Conservation (phyloP, 2,888 invertebrate genomes). For the Lottia gigantea region DNA sequence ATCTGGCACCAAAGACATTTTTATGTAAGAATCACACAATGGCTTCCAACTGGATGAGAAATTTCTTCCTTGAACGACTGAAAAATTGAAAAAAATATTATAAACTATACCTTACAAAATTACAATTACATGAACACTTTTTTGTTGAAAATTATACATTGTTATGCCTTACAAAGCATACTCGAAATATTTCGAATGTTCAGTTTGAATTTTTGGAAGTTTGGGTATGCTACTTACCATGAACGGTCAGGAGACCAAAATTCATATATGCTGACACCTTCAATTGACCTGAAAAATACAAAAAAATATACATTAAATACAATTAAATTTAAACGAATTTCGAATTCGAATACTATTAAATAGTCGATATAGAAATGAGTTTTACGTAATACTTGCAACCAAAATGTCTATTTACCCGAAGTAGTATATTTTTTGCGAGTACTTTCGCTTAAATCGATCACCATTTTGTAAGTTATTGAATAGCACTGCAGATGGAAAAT, state of each 20-base stretch:
- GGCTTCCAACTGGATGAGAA: slow-evolving; percentile 51
- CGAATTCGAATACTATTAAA: too few species aligned
- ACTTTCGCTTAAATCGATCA: background rate
- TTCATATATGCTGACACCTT: slow-evolving; percentile 61
- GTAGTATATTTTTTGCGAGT: background rate
- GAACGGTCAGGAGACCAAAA: slow-evolving; percentile 61
- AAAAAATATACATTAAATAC: background rate
- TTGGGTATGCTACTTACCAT: slow-evolving; percentile 50
- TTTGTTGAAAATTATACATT: too few species aligned
- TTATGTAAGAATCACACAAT: slow-evolving; percentile 55
- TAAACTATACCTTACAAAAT: background rate
- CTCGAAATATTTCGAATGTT: too few species aligned
- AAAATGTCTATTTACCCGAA: background rate
- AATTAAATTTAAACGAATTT: too few species aligned
- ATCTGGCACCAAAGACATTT: slow-evolving; percentile 62
- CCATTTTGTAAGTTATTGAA: background rate
- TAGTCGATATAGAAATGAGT: too few species aligned
- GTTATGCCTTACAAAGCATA: too few species aligned
- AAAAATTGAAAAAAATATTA: slow-evolving; percentile 24
- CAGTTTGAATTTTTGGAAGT: too few species aligned
- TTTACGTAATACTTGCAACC: too few species aligned
- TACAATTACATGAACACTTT: too few species aligned
- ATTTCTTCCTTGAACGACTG: slow-evolving; percentile 56
- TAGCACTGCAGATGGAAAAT: too few species aligned
- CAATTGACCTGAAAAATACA: slow-evolving; percentile 54